These are phyloP conservation scores for Drosophila parvula DNA, from an alignment of 1,140 invertebrate genomes.

Conservation along the genomic window DNA sequence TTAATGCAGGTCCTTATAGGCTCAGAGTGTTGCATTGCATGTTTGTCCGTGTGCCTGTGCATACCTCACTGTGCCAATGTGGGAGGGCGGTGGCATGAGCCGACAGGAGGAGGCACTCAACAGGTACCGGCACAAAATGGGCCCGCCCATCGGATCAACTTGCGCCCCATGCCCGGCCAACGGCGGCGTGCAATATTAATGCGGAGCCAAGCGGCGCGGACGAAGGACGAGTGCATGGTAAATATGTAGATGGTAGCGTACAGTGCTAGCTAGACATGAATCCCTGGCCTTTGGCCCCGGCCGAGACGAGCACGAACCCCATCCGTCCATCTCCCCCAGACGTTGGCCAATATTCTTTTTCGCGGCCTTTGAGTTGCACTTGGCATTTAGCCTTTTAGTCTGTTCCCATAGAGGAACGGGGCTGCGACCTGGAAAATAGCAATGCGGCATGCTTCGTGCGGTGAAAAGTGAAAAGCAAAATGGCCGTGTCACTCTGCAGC, in stretches of 20 bases:
- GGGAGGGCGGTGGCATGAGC: not conserved
- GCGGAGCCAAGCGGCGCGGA: conserved; percentile 34
- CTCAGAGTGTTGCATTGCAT: conserved; percentile 13
- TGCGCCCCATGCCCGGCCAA: not conserved
- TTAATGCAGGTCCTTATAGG: conserved; percentile 6
- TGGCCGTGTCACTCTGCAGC: conserved; percentile 13
- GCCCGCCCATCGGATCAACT: conserved; percentile 22
- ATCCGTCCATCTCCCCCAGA: conserved; percentile 6
- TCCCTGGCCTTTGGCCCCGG: conserved; percentile 20
- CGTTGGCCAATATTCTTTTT: conserved; percentile 6
- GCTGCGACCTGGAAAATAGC: conserved; percentile 48
- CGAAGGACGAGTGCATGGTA: conserved; percentile 66
- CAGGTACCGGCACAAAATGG: conserved; percentile 26
- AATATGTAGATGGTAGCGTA: conserved; percentile 49
- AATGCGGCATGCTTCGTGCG: conserved; percentile 43
- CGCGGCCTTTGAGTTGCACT: conserved; percentile 17
- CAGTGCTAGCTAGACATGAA: conserved; percentile 55
- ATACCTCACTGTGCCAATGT: conserved; percentile 18
- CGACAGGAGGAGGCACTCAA: conserved; percentile 9
- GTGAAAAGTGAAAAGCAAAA: conserved; percentile 16
- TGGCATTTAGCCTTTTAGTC: conserved; percentile 32
- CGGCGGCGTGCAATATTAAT: conserved; percentile 60
- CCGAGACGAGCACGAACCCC: conserved; percentile 10
- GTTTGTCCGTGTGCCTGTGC: conserved; percentile 9
- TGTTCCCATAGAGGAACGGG: conserved; percentile 31